Evolutionary conservation across 2,113 vertebrate genomes (phyloP), one percentile per base, ranked within the genome.

Genomic region (Dromaius novaehollandiae): DNA sequence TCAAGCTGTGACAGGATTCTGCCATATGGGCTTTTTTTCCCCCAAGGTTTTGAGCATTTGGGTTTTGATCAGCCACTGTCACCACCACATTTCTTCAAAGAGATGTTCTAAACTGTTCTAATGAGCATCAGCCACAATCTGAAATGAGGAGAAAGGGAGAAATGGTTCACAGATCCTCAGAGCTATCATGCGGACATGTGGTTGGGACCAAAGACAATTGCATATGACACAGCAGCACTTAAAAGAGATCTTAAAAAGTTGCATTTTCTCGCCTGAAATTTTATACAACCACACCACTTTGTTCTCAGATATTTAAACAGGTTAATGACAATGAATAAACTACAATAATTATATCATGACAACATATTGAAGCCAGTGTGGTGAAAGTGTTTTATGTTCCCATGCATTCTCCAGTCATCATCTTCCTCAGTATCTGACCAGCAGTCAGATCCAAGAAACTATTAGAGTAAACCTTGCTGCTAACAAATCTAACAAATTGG

Each of bases 11-110:
- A 81, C n/a, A 88, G 88, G 83, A 95, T 76, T 70, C 61, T 81
- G 65, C 71, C 90, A 88, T 80, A 79, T 85, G 95, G 96, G 92
- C 95, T 95, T 97, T 70, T 56, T 74, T 14, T 48, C 61, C n/a
- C 48, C 18, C 20, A 87, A 96, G 42, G 12, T 77, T 96, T 56
- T 78, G 94, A 96, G 96, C 90, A 84, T 82, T 97, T 95, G 65
- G 58, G 50, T 89, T 93, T 95, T 93, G 63, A 97, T 77, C 79
- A 97, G 79, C 76, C 82, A 89, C 93, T 93, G 88, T 96, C 66
- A 89, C 71, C 75, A 88, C 85, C 36, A 56, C 38, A 50, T 79
- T 88, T 97, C 94, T 97, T 98, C 96, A 95, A 96, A 95, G 94
- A 92, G 51, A 88, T 75, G 32, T 76, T 96, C 66, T 69, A 75